These are phyloP conservation scores for Scaptomyza hsui DNA, from an alignment of 1,140 invertebrate species.

Conservation along the genomic window DNA sequence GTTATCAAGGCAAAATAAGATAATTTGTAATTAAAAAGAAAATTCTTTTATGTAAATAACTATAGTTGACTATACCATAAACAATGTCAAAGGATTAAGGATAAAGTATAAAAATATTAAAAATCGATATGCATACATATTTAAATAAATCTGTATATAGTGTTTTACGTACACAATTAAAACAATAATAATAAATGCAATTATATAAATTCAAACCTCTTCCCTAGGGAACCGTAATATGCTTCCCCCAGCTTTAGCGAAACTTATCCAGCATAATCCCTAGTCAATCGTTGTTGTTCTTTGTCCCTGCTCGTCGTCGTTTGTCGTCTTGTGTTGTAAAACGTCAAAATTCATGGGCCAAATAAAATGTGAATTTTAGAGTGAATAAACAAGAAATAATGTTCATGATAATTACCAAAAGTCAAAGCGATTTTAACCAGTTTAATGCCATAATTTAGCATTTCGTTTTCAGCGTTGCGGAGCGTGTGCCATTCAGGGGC, in stretches of 20 bases:
- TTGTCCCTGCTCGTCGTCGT: constrained; percentile 34
- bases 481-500: constrained; percentile 27
- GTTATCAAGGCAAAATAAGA: too few relatives aligned
- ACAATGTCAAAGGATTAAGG: too few relatives aligned
- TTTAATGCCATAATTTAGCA: constrained; percentile 74
- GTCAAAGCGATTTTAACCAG: constrained; percentile 73
- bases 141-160: too few relatives aligned
- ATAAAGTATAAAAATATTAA: too few relatives aligned
- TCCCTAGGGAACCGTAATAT: neutral
- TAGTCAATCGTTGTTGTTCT: constrained; percentile 29
- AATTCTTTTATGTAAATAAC: too few relatives aligned
- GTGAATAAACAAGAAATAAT: constrained; percentile 80
- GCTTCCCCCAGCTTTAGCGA: neutral
- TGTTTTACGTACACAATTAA: too few relatives aligned
- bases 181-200: too few relatives aligned
- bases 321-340: constrained; percentile 37
- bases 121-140: too few relatives aligned
- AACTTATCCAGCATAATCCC: constrained; percentile 13
- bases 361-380: constrained; percentile 77
- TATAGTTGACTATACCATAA: too few relatives aligned
- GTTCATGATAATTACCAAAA: constrained; percentile 73
- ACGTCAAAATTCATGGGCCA: constrained; percentile 56
- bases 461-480: constrained; percentile 51
- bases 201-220: neutral
- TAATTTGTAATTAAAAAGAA: too few relatives aligned